Percentiles rank a stretch among this genome's conserved stretches.
These are phyloP conservation scores for Hoplostethus mediterraneus DNA, from an alignment of 2,797 vertebrate species.

Conservation along the genomic window DNA sequence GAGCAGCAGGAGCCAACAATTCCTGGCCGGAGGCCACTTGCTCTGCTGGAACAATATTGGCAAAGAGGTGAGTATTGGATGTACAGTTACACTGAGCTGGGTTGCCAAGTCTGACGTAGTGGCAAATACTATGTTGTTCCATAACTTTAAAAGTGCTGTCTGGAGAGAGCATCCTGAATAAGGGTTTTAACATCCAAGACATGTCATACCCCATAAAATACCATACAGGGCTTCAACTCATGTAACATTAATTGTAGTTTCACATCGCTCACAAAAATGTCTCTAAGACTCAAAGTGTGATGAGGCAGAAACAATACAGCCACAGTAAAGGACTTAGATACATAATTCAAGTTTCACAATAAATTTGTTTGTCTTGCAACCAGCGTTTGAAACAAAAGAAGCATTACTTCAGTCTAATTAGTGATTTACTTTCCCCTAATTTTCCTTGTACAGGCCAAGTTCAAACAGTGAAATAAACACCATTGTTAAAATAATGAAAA, in stretches of 20 bases:
- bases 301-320: constrained; percentile 4
- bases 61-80: constrained; percentile 58
- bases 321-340: neutral
- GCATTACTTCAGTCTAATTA: constrained; percentile 54
- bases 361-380: constrained; percentile 22
- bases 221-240: constrained; percentile 25
- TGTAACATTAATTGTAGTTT: constrained; percentile 31
- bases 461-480: constrained; percentile 77
- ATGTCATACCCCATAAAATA: constrained; percentile 58
- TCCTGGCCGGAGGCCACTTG: constrained; percentile 41
- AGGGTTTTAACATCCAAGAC: constrained; percentile 50
- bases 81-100: constrained; percentile 45
- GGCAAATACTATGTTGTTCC: neutral
- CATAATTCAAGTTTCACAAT: constrained; percentile 1
- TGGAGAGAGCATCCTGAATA: constrained; percentile 47
- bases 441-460: constrained; percentile 44
- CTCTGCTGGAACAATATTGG: constrained; percentile 46
- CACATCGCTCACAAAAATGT: constrained; percentile 12
- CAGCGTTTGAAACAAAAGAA: constrained; percentile 43
- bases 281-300: constrained; percentile 12
- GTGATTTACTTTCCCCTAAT: constrained; percentile 47
- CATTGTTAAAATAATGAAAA: constrained; percentile 81
- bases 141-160: constrained; percentile 31
- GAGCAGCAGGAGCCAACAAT: constrained; percentile 51
- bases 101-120: constrained; percentile 56